Evolutionary conservation across 2,797 vertebrate genomes (phyloP), one percentile per base, ranked within the genome.

Genomic region (Melanogrammus aeglefinus): DNA sequence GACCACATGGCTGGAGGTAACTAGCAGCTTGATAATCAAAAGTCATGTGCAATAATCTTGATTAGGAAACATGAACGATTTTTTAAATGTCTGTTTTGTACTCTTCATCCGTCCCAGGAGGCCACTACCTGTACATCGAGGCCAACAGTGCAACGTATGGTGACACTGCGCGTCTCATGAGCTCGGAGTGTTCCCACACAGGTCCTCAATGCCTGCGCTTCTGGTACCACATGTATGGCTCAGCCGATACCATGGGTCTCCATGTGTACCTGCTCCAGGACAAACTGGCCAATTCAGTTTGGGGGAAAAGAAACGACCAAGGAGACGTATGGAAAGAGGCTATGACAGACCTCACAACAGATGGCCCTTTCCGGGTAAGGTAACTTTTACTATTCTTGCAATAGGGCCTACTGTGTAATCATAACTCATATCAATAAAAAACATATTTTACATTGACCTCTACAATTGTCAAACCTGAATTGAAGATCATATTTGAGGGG

Each of bases 141-240:
- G 91, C 83, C 27, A 91, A 78, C 77, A 84, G 72, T 0, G 88
- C 57, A 0, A 10, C 77, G 0, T 44, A 87, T 39, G 94, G 94
- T 12, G 93, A 94, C 77, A 88, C 86, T 0, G 92, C 93, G 13
- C 92, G 93, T 73, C 86, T 95, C 35, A 82, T 93, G 77, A 94
- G 94, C 79, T 63, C 88, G 5, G 79, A 92, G 76, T 94, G 93
- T 73, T 79, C 86, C 29, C 72, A 86, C 38, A 57, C 79, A 39
- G 92, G 92, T 63, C 88, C 88, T 74, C 91, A 92, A 80, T 95
- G 94, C 85, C 90, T 95, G 72, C 91, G 92, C 84, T 95, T 95
- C 87, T 95, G 94, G 94, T 94, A 94, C 77, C 92, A 94, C 82
- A 95, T 95, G 88, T 89, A 94, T 0, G 93, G 94, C 13, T 90